These are phyloP conservation scores for Labroides dimidiatus DNA, from an alignment of 2,797 vertebrate species.

Conservation along the genomic window DNA sequence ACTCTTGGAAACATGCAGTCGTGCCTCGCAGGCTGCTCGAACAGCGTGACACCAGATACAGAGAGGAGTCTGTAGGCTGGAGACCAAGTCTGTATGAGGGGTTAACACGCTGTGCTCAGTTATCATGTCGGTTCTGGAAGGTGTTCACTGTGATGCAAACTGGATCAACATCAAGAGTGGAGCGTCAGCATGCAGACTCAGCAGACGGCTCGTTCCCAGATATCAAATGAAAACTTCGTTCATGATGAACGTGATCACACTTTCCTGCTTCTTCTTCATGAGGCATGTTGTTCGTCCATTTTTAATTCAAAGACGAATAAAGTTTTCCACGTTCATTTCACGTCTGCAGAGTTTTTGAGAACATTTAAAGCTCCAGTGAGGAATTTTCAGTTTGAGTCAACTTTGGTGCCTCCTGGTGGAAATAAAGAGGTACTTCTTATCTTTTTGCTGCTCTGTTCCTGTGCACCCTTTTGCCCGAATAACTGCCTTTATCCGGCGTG, in stretches of 20 bases:
- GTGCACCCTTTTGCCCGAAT: too few relatives aligned
- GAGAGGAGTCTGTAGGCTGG: neutral
- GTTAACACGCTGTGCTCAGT: neutral
- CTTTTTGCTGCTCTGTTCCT: too few relatives aligned
- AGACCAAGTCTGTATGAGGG: constrained; percentile 1
- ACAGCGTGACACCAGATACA: constrained; percentile 5
- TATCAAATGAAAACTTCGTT: neutral
- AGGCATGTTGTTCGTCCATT: neutral
- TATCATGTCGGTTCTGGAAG: constrained; percentile 7
- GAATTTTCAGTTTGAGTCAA: too few relatives aligned
- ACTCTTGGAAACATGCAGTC: constrained; percentile 42
- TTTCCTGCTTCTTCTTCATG: neutral
- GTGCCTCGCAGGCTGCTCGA: constrained; percentile 36
- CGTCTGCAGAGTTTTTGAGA: too few relatives aligned
- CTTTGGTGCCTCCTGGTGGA: too few relatives aligned
- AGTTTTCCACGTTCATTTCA: too few relatives aligned
- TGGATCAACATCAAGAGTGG: neutral
- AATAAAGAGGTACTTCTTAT: too few relatives aligned
- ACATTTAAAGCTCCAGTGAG: too few relatives aligned
- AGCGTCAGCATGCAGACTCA: neutral
- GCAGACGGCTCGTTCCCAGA: neutral
- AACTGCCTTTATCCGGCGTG: too few relatives aligned
- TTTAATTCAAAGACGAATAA: too few relatives aligned
- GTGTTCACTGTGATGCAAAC: neutral
- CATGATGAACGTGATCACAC: neutral